These are phyloP conservation scores for Chondrosia reniformis DNA, from an alignment of 37 sponge, comb jelly and placozoan species.

Conservation along the genomic window DNA sequence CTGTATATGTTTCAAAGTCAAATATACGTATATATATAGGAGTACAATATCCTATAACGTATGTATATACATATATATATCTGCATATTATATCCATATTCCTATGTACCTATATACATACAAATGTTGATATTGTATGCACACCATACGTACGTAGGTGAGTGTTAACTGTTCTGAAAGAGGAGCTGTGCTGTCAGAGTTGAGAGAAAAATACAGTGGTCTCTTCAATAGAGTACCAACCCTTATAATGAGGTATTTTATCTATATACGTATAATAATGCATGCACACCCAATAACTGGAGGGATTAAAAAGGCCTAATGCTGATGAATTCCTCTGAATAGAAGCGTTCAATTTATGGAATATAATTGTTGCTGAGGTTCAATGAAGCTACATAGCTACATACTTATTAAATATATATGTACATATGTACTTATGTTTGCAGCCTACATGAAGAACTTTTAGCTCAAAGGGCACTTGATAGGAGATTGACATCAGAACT, in stretches of 20 bases:
- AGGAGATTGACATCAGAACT: conserved; percentile 81
- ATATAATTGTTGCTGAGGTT: neutral
- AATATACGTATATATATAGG: neutral
- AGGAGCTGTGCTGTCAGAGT: conserved; percentile 83
- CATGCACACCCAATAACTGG: too few species aligned
- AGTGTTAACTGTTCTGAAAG: conserved; percentile 89
- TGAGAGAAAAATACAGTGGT: conserved; percentile 71
- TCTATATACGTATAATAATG: neutral
- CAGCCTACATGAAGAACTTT: conserved; percentile 90
- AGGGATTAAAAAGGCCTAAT: too few species aligned
- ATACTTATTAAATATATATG: neutral
- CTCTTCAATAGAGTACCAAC: conserved; percentile 85
- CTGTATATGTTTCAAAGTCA: neutral
- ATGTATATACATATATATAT: neutral
- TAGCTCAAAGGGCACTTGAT: conserved; percentile 92
- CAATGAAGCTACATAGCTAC: neutral
- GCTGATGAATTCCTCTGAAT: too few species aligned
- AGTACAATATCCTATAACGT: too few species aligned
- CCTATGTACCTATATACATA: neutral
- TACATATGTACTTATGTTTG: neutral
- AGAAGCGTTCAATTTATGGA: too few species aligned
- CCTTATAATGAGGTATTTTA: conserved; percentile 79
- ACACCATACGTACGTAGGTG: conserved; percentile 41
- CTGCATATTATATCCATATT: neutral
- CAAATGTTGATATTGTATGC: neutral